Base-by-base conservation (phyloP, 2,797 vertebrate species). In the Parotocinclus haroldoi region DNA sequence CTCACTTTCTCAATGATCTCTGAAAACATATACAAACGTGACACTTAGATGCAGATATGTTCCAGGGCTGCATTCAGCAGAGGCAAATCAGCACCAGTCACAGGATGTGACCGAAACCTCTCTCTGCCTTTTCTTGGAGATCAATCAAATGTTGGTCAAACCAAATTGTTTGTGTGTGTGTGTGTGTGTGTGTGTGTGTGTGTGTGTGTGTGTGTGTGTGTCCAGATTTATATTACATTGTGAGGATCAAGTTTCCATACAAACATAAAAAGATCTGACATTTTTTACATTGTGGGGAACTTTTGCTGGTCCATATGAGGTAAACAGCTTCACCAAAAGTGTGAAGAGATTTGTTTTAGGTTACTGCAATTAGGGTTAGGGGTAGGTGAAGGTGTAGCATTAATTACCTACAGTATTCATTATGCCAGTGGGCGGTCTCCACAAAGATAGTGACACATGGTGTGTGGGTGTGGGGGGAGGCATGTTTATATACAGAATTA, bases 71-170 rank as follows among this genome's bases (percentile, higher is more conserved):
- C 80, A 86, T 88, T 87, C 81, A 63, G 54, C 59, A 69, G 66
- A 63, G 87, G 86, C 83, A 90, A 90, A 90, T 89, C 87, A 88
- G 87, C 85, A 86, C 87, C 87, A 87, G 87, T 82, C 87, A 68
- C 89, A 89, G 88, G 89, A 91, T 89, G 87, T 89, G 85, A 89
- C 88, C 85, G 83, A 86, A 86, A 78, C 80, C 84, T 85, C 84
- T 88, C 65, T 59, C 63, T 59, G 18, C 60, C 61, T 72, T 71
- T 73, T 75, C 68, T 80, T 49, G 42, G 79, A 86, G 85, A 89
- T 90, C 87, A 89, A 87, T 91, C 88, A 87, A 59, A 73, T 69
- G 70, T 68, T 49, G 36, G 10, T 54, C 56, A 81, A 81, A 77
- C 63, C 27, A 27, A 27, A 27, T 27, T 27, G 27, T 27, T 27